Evolutionary conservation across 1,140 invertebrate genomes (phyloP).

Genomic region (Papilio machaon): DNA sequence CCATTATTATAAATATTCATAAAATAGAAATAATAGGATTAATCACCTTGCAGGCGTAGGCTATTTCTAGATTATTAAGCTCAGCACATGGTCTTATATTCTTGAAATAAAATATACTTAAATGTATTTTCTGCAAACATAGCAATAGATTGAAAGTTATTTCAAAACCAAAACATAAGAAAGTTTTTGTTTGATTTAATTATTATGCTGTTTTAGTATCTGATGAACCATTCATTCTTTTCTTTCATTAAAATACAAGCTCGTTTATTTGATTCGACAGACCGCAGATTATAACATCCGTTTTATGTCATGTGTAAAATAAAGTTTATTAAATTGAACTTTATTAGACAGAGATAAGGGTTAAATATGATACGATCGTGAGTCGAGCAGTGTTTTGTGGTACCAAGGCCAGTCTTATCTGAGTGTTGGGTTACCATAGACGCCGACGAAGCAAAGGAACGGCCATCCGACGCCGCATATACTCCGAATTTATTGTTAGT

Average conservation of each 20-base stretch:
- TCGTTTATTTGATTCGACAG: conserved; percentile 55
- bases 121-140: too few relatives aligned
- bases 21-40: neutral
- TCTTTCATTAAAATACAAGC: conserved; percentile 48
- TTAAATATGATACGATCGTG: conserved; percentile 27
- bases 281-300: conserved; percentile 73
- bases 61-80: neutral
- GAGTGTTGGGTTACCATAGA: conserved; percentile 71
- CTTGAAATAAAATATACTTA: neutral
- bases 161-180: neutral
- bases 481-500: conserved; percentile 39
- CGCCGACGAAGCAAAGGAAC: conserved; percentile 62
- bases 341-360: conserved; percentile 44
- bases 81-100: neutral
- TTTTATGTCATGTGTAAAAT: conserved; percentile 48
- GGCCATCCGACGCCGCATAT: conserved; percentile 49
- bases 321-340: conserved; percentile 42
- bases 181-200: neutral
- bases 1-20: neutral
- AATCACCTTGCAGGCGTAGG: neutral
- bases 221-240: conserved; percentile 28
- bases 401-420: conserved; percentile 69
- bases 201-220: conserved; percentile 1
- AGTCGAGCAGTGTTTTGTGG: conserved; percentile 49
- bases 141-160: neutral